Conservation (phyloP, 2,797 vertebrate genomes). For the Phrynocephalus guinanensis region DNA sequence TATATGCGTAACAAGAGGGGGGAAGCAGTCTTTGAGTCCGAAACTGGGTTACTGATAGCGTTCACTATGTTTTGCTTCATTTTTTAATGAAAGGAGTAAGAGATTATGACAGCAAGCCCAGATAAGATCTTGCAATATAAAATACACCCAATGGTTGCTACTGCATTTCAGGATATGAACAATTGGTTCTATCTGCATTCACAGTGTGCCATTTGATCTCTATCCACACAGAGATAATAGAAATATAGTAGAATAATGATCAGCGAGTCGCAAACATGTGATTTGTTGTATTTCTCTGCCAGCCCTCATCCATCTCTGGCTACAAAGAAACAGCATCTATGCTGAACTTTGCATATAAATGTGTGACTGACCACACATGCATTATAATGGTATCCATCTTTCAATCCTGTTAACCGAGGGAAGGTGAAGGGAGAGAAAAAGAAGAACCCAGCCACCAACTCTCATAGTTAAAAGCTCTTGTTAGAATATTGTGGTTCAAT, state of each 20-base stretch:
- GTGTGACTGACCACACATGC: neutral
- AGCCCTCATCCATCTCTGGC: conserved; percentile 63
- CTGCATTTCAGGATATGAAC: conserved; percentile 53
- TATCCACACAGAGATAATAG: conserved; percentile 63
- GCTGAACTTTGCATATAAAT: neutral
- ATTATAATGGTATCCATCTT: neutral
- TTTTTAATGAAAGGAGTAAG: neutral
- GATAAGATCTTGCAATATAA: conserved; percentile 27
- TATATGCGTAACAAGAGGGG: conserved; percentile 52
- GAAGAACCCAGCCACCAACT: neutral
- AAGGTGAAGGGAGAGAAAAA: neutral
- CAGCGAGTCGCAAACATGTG: conserved; percentile 56
- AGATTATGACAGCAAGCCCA: neutral
- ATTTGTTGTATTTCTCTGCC: conserved; percentile 62
- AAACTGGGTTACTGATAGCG: conserved; percentile 35
- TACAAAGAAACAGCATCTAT: neutral
- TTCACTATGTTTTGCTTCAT: neutral
- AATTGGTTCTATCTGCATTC: conserved; percentile 70
- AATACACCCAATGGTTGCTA: conserved; percentile 53
- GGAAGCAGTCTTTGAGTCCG: conserved; percentile 55
- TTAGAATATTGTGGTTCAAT: neutral
- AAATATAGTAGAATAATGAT: conserved; percentile 66
- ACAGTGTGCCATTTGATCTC: conserved; percentile 55
- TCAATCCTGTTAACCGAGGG: neutral
- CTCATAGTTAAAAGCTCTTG: neutral